Evolutionary conservation across 2,888 invertebrate species (phyloP).

Genomic region (Melinaea marsaeus): DNA sequence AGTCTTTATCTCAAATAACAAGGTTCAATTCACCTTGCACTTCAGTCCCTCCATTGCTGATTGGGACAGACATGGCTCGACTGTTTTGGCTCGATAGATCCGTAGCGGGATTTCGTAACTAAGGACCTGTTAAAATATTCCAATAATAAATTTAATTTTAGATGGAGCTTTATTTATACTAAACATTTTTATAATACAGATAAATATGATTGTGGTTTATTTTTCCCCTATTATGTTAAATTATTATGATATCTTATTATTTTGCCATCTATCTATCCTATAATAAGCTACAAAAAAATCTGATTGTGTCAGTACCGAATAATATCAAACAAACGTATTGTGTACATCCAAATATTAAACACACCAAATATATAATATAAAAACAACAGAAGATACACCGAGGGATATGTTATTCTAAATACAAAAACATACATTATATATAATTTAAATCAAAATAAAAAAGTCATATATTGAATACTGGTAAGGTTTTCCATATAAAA

Average conservation of each 20-base stretch:
- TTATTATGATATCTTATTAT: too few relatives aligned
- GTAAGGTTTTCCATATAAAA: conserved; percentile 41
- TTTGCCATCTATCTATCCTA: too few relatives aligned
- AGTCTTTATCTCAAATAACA: conserved; percentile 64
- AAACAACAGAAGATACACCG: too few relatives aligned
- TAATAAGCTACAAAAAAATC: too few relatives aligned
- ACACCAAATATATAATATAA: too few relatives aligned
- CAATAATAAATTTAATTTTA: conserved; percentile 1
- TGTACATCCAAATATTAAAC: too few relatives aligned
- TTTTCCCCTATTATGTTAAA: too few relatives aligned
- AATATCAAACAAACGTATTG: too few relatives aligned
- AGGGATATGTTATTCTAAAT: not conserved
- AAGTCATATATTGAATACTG: conserved; percentile 32
- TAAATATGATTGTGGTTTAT: too few relatives aligned
- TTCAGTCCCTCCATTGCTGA: conserved; percentile 37
- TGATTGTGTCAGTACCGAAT: too few relatives aligned
- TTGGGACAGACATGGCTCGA: conserved; percentile 48
- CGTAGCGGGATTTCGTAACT: conserved; percentile 32
- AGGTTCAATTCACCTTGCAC: conserved; percentile 46
- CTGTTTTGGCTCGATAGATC: conserved; percentile 35
- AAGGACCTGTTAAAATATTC: conserved; percentile 29
- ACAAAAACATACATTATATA: not conserved
- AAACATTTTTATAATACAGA: too few relatives aligned
- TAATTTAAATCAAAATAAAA: conserved; percentile 16
- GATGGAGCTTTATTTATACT: not conserved